These are phyloP conservation scores for Crocidura indochinensis DNA, from an alignment of 2,797 vertebrate species.

Conservation along the genomic window DNA sequence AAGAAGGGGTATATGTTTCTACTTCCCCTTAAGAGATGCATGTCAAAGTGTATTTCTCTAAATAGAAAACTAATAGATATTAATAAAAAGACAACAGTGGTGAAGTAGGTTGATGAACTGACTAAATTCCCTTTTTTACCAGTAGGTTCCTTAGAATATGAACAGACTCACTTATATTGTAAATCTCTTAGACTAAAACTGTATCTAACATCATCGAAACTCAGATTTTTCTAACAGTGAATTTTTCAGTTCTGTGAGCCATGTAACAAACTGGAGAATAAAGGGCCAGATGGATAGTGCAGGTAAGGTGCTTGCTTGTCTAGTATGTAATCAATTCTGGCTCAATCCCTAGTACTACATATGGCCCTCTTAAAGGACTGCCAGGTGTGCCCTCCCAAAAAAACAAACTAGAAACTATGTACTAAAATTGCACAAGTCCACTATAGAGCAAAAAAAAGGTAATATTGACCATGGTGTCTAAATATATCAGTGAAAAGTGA, in stretches of 20 bases:
- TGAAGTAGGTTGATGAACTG: neutral
- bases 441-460: neutral
- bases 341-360: too few relatives aligned
- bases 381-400: too few relatives aligned
- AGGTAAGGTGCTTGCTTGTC: too few relatives aligned
- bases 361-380: too few relatives aligned
- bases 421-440: neutral
- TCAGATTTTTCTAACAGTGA: neutral
- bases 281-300: too few relatives aligned
- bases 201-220: neutral
- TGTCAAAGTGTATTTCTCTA: neutral
- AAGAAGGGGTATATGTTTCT: neutral
- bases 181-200: neutral
- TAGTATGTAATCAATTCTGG: too few relatives aligned
- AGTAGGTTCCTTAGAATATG: neutral
- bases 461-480: neutral
- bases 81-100: slow-evolving; percentile 4
- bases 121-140: neutral
- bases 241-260: neutral
- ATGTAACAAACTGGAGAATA: neutral
- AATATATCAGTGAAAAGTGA: too few relatives aligned
- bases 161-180: neutral
- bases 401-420: neutral
- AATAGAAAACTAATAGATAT: neutral
- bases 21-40: neutral